A percentile compares a stretch with the other conserved stretches of the same genome.
phyloP scores from a whole-genome alignment of 2,888 invertebrate genomes.

The Oscheius sp. region DNA sequence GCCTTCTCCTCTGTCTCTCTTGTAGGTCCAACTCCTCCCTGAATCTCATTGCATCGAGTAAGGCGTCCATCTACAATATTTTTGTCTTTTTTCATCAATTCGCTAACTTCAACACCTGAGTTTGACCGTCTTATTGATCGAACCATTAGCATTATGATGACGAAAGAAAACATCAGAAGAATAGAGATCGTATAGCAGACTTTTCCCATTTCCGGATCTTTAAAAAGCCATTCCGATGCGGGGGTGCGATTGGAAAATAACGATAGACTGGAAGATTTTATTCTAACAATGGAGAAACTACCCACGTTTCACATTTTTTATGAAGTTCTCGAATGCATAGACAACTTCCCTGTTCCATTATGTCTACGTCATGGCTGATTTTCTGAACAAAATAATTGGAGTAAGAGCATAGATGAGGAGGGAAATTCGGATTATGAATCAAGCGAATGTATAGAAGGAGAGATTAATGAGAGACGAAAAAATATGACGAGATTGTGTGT shows the following conservation, averaged over 20 bases:
- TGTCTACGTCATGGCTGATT: not conserved
- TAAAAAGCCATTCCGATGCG: conserved; percentile 22
- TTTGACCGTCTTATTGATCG: conserved; percentile 61
- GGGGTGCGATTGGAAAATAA: not conserved
- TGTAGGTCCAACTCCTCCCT: conserved; percentile 66
- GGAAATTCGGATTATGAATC: conserved; percentile 1
- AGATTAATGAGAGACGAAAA: not conserved
- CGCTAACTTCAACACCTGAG: conserved; percentile 52
- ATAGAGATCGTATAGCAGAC: conserved; percentile 67
- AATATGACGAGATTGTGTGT: not conserved
- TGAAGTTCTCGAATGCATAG: conserved; percentile 17
- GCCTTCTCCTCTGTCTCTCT: conserved; percentile 60
- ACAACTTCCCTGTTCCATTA: not conserved
- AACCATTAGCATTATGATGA: conserved; percentile 67
- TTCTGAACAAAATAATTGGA: not conserved
- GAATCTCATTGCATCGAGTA: conserved; percentile 67
- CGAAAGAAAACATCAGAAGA: conserved; percentile 63
- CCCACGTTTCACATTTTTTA: conserved; percentile 16
- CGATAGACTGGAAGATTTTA: not conserved
- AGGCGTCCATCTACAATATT: conserved; percentile 59
- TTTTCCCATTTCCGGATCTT: conserved; percentile 62
- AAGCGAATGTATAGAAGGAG: too few relatives aligned
- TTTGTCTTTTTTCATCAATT: not conserved
- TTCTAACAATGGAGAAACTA: not conserved
- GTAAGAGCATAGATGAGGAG: not conserved